Base-by-base conservation (phyloP, 2,888 invertebrate species). In the Hylaea fasciaria region DNA sequence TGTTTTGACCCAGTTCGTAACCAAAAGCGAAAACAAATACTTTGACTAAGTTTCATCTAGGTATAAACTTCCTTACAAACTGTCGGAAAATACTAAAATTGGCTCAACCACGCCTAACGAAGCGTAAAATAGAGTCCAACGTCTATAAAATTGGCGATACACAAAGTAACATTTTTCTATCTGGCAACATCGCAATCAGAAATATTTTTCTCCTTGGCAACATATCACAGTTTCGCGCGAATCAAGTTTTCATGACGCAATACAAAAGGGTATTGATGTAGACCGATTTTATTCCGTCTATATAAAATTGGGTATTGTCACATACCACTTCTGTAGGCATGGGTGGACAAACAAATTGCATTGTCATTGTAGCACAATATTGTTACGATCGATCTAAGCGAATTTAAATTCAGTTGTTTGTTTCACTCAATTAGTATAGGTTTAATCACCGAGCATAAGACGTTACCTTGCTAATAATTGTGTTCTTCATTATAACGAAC, bases 61-160 rank as follows among this genome's bases (percentile, higher is more conserved):
- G 35, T 7, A 12, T 37, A 12, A 2, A 37, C 32, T 0, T 44
- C 17, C n/a, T 14, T 2, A 43, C 12, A 43, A 43, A 51, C 32
- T 12, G 12, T 1, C 12, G 17, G 16, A 51, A 11, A 45, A 53
- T 9, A 53, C 12, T 13, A 37, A 13, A 45, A 53, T n/a, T 53
- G 16, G 41, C 43, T 41, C 39, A 9, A 13, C 9, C 22, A 44
- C 1, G 44, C 43, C 44, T 17, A 52, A 52, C 52, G 52, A 53
- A n/a, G 44, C 52, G 37, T 37, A 43, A 53, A 53, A 53, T 29
- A 37, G 52, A 53, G 44, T 45, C 52, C 52, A 13, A 41, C 12
- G 9, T n/a, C 49, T 22, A 49, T 49, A 40, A 49, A 39, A 40
- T 39, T 49, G 39, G 22, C 40, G 39, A 49, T 49, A 49, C 16